Percentiles rank a stretch among this genome's conserved stretches.
Evolutionary conservation across 2,797 vertebrate genomes (phyloP).

Genomic region (Limnodromus scolopaceus): DNA sequence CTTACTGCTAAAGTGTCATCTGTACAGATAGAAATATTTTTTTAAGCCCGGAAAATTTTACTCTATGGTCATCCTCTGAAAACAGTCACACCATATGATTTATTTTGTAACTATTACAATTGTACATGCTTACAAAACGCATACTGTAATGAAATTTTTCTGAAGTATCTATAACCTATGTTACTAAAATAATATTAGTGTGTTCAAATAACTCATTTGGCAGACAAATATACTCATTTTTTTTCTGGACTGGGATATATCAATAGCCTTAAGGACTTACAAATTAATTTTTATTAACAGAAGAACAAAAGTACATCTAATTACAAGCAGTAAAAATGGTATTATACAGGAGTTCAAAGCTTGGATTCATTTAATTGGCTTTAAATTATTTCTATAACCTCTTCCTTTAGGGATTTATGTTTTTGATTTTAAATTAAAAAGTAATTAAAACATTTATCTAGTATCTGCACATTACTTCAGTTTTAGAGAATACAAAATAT

Average conservation of each 20-base stretch:
- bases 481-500: conserved; percentile 7
- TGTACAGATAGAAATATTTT: not conserved
- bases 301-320: conserved; percentile 61
- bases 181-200: not conserved
- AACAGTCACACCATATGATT: not conserved
- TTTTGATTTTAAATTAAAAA: conserved; percentile 60
- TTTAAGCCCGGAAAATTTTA: not conserved
- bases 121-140: not conserved
- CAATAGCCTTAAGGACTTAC: conserved; percentile 27
- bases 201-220: not conserved
- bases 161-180: not conserved
- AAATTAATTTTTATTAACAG: conserved; percentile 62
- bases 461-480: not conserved
- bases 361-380: conserved; percentile 57
- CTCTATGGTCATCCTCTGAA: not conserved
- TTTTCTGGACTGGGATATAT: not conserved
- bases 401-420: conserved; percentile 48
- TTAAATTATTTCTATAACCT: conserved; percentile 60
- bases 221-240: not conserved
- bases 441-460: conserved; percentile 65
- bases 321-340: conserved; percentile 30
- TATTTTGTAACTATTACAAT: not conserved
- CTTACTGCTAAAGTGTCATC: not conserved
- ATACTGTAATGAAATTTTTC: not conserved
- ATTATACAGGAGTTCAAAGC: conserved; percentile 39